A percentile compares a stretch with the other conserved stretches of the same genome.
phyloP scores from a whole-genome alignment of 2,113 vertebrate genomes.

The Thamnophis sirtalis region DNA sequence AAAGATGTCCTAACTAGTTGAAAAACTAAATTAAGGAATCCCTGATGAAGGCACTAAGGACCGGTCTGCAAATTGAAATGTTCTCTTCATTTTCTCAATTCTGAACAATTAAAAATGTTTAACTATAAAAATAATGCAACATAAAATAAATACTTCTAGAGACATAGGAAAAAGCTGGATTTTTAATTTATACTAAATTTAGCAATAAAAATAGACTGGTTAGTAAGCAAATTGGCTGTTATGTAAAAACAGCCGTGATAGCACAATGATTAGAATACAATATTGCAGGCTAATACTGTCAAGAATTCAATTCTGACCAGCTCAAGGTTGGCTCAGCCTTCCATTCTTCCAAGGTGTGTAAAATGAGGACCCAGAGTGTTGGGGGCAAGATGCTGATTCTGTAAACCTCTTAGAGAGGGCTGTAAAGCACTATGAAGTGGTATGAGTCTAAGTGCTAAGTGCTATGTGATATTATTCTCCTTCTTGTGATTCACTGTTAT shows the following conservation, averaged over 20 bases:
- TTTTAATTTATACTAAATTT: conserved; percentile 14
- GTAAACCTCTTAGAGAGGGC: no score
- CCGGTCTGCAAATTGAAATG: conserved; percentile 4
- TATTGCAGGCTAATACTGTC: no score
- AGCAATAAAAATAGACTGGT: conserved; percentile 25
- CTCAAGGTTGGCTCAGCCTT: no score
- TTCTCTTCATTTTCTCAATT: not conserved
- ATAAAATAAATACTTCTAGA: conserved; percentile 28
- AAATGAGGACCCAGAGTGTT: no score
- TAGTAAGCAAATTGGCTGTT: conserved; percentile 36
- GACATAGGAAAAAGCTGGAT: conserved; percentile 18
- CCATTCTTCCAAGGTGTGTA: no score
- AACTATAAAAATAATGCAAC: conserved; percentile 34
- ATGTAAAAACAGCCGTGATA: not conserved
- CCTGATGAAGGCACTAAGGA: not conserved
- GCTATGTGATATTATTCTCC: conserved; percentile 23
- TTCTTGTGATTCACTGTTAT: conserved; percentile 34
- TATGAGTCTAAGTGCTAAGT: no score
- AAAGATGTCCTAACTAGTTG: not conserved
- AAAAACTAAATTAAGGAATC: not conserved
- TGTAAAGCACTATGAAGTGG: no score
- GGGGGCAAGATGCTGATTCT: no score
- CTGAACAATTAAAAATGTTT: not conserved
- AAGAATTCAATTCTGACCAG: no score
- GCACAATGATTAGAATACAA: no score